Percentiles rank a stretch among this genome's conserved stretches.
phyloP scores from a whole-genome alignment of 2,888 invertebrate genomes.

The Tupiocoris notatus region DNA sequence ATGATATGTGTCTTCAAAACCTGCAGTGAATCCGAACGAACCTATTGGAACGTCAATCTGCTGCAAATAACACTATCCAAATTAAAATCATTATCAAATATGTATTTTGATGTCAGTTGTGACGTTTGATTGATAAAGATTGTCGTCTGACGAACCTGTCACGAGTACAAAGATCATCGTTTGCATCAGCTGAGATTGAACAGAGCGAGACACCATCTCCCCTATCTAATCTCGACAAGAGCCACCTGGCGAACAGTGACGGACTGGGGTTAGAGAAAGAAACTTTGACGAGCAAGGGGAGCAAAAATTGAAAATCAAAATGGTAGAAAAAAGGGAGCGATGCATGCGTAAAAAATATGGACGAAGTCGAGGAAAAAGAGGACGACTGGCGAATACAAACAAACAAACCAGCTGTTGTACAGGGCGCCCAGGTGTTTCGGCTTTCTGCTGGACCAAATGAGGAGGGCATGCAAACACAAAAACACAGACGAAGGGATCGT shows the following conservation, averaged over 20 bases:
- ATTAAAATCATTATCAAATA: too few species aligned
- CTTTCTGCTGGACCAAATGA: neutral
- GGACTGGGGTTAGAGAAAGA: neutral
- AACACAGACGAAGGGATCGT: neutral
- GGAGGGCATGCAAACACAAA: neutral
- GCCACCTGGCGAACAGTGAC: neutral
- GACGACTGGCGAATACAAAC: neutral
- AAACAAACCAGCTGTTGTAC: constrained; percentile 29
- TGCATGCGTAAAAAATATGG: neutral
- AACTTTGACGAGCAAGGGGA: neutral
- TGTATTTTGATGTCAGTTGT: too few species aligned
- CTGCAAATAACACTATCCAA: too few species aligned
- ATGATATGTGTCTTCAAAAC: too few species aligned
- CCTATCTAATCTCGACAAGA: neutral
- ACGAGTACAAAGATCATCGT: neutral
- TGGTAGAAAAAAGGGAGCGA: neutral
- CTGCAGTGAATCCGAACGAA: too few species aligned
- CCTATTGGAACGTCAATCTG: too few species aligned
- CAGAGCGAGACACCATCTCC: neutral
- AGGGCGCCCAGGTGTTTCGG: constrained; percentile 17
- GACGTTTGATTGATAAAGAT: too few species aligned
- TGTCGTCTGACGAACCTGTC: neutral
- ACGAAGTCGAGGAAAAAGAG: neutral
- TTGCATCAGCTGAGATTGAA: neutral
- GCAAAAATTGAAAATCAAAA: neutral